These are phyloP conservation scores for Aspidiotus destructor DNA, from an alignment of 2,888 invertebrate genomes.

Conservation along the genomic window DNA sequence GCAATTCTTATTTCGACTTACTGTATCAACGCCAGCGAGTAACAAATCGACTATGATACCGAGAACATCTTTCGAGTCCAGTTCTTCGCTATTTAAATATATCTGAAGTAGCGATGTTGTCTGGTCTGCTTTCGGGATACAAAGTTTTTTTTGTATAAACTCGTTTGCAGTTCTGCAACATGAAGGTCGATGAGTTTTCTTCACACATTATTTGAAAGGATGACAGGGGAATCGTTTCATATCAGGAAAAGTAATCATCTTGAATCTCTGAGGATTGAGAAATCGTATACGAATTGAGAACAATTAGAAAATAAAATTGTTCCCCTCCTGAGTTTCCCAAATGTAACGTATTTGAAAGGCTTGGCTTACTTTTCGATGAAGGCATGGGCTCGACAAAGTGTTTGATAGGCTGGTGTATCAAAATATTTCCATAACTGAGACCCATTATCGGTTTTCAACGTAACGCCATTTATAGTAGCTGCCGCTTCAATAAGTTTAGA, in stretches of 20 bases:
- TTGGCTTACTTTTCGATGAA: slow-evolving; percentile 52
- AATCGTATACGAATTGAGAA: no score
- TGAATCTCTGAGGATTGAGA: no score
- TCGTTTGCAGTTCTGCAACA: slow-evolving; percentile 14
- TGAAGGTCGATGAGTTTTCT: background rate
- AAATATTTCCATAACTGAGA: slow-evolving; percentile 59
- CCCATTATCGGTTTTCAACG: slow-evolving; percentile 60
- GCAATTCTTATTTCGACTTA: slow-evolving; percentile 41
- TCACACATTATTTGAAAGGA: no score
- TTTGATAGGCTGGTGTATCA: slow-evolving; percentile 61
- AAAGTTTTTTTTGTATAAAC: slow-evolving; percentile 17
- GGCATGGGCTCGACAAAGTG: slow-evolving; percentile 56
- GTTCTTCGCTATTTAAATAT: slow-evolving; percentile 57
- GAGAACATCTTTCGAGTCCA: slow-evolving; percentile 67
- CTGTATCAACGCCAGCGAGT: slow-evolving; percentile 78
- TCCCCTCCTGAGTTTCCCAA: no score
- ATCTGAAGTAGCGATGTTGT: slow-evolving; percentile 49
- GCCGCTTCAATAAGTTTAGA: slow-evolving; percentile 62
- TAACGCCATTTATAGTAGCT: slow-evolving; percentile 59
- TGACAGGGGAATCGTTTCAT: no score
- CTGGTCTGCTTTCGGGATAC: background rate
- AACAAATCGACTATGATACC: slow-evolving; percentile 76
- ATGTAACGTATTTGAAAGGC: no score
- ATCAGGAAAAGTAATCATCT: no score
- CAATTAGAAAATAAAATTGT: no score